Base-by-base conservation (phyloP, 2,888 invertebrate species). In the Polydesmus complanatus region DNA sequence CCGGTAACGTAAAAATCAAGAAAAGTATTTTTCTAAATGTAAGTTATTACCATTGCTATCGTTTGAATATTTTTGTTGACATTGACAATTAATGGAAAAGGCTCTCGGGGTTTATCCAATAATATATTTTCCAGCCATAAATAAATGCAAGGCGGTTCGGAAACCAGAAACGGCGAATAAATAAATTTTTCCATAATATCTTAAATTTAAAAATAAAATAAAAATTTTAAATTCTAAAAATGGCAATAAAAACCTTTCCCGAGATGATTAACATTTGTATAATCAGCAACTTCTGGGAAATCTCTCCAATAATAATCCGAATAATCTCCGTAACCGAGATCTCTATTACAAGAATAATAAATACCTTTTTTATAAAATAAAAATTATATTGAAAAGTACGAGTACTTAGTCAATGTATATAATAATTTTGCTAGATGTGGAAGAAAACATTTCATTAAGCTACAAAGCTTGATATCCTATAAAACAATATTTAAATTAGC, bases 271-370 rank as follows among this genome's bases (percentile, higher is more conserved):
- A 63, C 5, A 47, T 25, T n/a, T 22, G 58, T 58, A 62, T 80
- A 73, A 1, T 80, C 0, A 72, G 14, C 14, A 11, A 81, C 74
- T 1, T 76, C 72, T 0, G 94, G 92, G 69, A 84, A 90, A 75
- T 94, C 94, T 65, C 86, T 75, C 78, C 88, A 86, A 71, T 95
- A 95, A 72, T 89, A 85, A 66, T 85, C 80, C 1, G 81, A 78
- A 68, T 88, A 94, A 26, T 79, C 75, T 1, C 80, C 76, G 60
- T 88, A 76, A 61, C 81, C 80, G 68, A 94, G 78, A 75, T 93
- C 91, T 51, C 79, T 71, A 64, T 63, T 67, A 66, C 62, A 54
- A 52, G 62, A 60, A 5, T 47, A 58, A 21, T 52, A 1, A 23
- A 11, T 18, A 50, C 14, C 14, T 1, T 22, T 19, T 22, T 60